A percentile compares a stretch with the other conserved stretches of the same genome.
phyloP scores from a whole-genome alignment of 2,797 vertebrate genomes.

The Kryptopterus vitreolus region DNA sequence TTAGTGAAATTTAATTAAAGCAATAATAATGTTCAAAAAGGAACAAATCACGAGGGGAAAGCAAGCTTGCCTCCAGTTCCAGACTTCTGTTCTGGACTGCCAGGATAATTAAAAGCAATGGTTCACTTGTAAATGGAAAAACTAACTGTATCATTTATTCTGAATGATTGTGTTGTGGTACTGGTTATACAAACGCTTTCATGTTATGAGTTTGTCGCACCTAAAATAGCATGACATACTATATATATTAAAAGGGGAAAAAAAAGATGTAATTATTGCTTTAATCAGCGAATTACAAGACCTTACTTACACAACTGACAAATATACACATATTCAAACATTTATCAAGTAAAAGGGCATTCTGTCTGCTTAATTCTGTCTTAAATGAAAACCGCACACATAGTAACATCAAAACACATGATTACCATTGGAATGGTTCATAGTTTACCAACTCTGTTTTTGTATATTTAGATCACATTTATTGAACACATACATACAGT shows the following conservation, averaged over 20 bases:
- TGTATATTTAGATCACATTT: neutral
- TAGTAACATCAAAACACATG: neutral
- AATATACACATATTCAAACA: neutral
- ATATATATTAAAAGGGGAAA: neutral
- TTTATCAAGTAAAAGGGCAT: slow-evolving; percentile 5
- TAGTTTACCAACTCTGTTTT: neutral
- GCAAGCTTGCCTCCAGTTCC: slow-evolving; percentile 20
- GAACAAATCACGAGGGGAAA: slow-evolving; percentile 45
- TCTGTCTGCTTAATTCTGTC: neutral
- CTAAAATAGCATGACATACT: slow-evolving; percentile 17
- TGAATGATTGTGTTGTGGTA: slow-evolving; percentile 17
- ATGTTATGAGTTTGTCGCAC: neutral
- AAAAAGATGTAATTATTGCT: neutral
- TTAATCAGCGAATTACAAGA: neutral
- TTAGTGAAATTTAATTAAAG: slow-evolving; percentile 63
- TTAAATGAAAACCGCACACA: neutral
- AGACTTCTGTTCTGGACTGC: slow-evolving; percentile 22
- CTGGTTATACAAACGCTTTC: slow-evolving; percentile 4
- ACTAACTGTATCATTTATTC: neutral
- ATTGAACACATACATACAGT: neutral
- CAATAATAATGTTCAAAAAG: slow-evolving; percentile 61
- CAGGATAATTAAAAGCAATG: slow-evolving; percentile 45
- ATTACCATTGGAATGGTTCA: neutral
- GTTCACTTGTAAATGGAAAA: slow-evolving; percentile 30
- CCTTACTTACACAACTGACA: neutral